These are phyloP conservation scores for Hydrocynus forskahlii DNA, from an alignment of 2,797 vertebrate species.

Conservation along the genomic window DNA sequence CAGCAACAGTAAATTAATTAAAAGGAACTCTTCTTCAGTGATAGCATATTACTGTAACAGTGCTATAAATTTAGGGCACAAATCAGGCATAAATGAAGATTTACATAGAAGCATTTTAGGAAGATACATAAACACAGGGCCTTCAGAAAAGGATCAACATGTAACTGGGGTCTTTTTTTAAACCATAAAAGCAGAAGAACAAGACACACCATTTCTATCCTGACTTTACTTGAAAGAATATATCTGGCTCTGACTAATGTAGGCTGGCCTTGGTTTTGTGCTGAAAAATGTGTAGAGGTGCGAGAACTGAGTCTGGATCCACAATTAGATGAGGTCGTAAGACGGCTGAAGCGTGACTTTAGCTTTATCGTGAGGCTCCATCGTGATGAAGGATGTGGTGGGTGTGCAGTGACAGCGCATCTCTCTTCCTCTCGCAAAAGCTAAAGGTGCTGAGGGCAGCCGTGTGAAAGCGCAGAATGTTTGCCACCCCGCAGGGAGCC, in stretches of 20 bases:
- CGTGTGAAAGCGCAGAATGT: constrained; percentile 9
- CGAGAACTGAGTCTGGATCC: constrained; percentile 4
- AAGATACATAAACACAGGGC: neutral
- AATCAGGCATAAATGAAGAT: neutral
- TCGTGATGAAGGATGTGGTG: constrained; percentile 27
- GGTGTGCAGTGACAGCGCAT: constrained; percentile 14
- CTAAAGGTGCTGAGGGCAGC: constrained; percentile 26
- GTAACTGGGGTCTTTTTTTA: neutral
- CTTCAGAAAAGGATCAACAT: neutral
- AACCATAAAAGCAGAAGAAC: neutral
- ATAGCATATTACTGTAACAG: neutral
- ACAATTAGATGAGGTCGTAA: constrained; percentile 10
- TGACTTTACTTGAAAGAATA: neutral
- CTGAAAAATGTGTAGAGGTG: neutral
- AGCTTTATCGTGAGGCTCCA: neutral
- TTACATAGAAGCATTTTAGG: neutral
- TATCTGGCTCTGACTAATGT: constrained; percentile 8
- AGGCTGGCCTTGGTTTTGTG: constrained; percentile 1
- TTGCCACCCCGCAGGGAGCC: constrained; percentile 26
- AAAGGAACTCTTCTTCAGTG: neutral
- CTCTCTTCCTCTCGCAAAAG: neutral
- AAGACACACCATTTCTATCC: neutral
- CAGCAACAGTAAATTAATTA: no score
- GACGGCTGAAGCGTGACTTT: neutral
- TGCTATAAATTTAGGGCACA: neutral